A percentile compares a stretch with the other conserved stretches of the same genome.
Conservation (phyloP, 92 coral and sea anemone species). For the Bergia puertoricense region DNA sequence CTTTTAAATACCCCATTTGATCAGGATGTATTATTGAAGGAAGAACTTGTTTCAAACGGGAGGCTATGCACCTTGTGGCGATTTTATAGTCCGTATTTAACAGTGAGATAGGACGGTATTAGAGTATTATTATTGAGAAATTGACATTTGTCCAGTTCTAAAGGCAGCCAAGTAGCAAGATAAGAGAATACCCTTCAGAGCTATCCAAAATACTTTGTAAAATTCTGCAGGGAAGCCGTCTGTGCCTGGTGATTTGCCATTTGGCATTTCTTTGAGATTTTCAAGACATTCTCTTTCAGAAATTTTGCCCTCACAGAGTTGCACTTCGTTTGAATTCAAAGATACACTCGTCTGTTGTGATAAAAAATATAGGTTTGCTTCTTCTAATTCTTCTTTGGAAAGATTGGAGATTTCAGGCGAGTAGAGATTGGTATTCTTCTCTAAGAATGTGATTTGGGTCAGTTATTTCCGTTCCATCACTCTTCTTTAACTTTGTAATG, state of each 20-base stretch:
- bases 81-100: conserved; percentile 43
- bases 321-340: background rate
- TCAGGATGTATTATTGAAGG: conserved; percentile 16
- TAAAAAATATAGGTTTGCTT: background rate
- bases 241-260: background rate
- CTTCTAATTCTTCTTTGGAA: background rate
- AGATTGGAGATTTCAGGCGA: background rate
- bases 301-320: background rate
- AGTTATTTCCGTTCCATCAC: too few relatives aligned
- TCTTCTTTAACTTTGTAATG: too few relatives aligned
- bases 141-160: background rate
- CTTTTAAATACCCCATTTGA: conserved; percentile 14
- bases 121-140: background rate
- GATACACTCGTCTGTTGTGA: background rate
- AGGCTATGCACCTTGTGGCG: background rate
- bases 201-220: background rate
- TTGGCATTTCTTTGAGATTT: background rate
- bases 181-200: background rate
- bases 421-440: background rate
- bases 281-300: background rate
- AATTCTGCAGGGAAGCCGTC: background rate
- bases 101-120: too few relatives aligned
- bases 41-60: conserved; percentile 11
- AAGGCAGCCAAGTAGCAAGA: background rate
- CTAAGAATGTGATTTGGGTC: too few relatives aligned